Percentiles rank a stretch among this genome's conserved stretches.
phyloP scores from a whole-genome alignment of 2,113 vertebrate species.

The Pyrgilauda ruficollis region DNA sequence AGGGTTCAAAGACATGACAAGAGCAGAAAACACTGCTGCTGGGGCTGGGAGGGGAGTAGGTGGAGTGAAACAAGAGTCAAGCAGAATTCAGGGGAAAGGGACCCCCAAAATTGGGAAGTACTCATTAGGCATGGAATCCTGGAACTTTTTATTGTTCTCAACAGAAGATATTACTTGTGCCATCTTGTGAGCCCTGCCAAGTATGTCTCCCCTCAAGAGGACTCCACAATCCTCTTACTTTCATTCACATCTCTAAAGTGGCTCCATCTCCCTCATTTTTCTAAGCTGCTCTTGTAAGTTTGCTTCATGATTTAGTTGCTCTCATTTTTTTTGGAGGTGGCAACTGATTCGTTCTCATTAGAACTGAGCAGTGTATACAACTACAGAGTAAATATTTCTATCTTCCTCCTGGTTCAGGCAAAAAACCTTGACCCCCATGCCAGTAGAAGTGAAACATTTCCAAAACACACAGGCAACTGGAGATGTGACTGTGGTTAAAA shows the following conservation, averaged over 20 bases:
- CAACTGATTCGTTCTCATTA: background rate
- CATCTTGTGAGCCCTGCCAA: background rate
- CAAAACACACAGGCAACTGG: slow-evolving; percentile 14
- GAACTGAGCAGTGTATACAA: background rate
- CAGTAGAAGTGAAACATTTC: background rate
- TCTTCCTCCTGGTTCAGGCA: background rate
- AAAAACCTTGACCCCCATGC: slow-evolving; percentile 3
- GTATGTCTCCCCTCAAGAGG: background rate
- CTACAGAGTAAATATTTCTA: slow-evolving; percentile 11
- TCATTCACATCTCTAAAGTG: background rate
- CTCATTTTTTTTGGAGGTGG: background rate
- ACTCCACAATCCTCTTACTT: slow-evolving; percentile 40
- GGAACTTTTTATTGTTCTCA: background rate
- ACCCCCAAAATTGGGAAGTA: background rate
- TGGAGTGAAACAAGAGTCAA: background rate
- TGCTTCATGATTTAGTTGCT: background rate
- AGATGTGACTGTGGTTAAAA: background rate
- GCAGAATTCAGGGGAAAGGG: background rate
- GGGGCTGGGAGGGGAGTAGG: background rate
- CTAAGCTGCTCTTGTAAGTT: slow-evolving; percentile 5
- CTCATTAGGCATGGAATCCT: background rate
- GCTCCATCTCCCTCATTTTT: slow-evolving; percentile 32
- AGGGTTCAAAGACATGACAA: background rate
- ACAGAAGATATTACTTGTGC: background rate
- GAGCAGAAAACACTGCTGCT: background rate